Conservation (phyloP, 2,888 invertebrate genomes). For the Leptopilina syphax region DNA sequence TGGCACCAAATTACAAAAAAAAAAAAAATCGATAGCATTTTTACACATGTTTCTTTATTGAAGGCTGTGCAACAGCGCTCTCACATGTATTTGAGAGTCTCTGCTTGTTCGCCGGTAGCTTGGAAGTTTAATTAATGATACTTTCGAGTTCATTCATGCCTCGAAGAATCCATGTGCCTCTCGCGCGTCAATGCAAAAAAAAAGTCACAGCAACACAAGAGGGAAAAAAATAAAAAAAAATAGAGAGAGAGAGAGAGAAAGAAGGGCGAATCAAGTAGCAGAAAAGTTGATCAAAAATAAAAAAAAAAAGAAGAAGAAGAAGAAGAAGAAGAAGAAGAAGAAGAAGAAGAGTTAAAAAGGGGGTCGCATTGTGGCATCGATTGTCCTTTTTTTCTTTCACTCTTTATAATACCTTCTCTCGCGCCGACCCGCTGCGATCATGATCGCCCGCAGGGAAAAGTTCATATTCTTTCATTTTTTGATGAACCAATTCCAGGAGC, state of each 20-base stretch:
- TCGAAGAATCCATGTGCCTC: conserved; percentile 61
- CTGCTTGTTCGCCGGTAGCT: conserved; percentile 58
- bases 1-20: too few relatives aligned
- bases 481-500: conserved; percentile 70
- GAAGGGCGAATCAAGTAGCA: not conserved
- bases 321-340: conserved; percentile 39
- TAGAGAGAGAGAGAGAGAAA: conserved; percentile 41
- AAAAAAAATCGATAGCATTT: too few relatives aligned
- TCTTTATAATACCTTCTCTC: conserved; percentile 37
- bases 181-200: conserved; percentile 54
- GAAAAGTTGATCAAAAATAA: conserved; percentile 41
- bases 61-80: too few relatives aligned
- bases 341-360: conserved; percentile 49
- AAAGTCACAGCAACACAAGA: conserved; percentile 54
- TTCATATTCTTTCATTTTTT: conserved; percentile 63
- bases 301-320: conserved; percentile 18
- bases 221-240: too few relatives aligned
- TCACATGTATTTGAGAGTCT: not conserved
- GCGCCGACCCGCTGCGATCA: conserved; percentile 49
- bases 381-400: conserved; percentile 50
- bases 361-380: conserved; percentile 62
- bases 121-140: conserved; percentile 70
- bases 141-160: conserved; percentile 67
- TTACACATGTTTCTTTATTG: too few relatives aligned
- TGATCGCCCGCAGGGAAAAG: conserved; percentile 63